phyloP scores from a whole-genome alignment of 2,113 vertebrate species.

The Pedetes capensis region DNA sequence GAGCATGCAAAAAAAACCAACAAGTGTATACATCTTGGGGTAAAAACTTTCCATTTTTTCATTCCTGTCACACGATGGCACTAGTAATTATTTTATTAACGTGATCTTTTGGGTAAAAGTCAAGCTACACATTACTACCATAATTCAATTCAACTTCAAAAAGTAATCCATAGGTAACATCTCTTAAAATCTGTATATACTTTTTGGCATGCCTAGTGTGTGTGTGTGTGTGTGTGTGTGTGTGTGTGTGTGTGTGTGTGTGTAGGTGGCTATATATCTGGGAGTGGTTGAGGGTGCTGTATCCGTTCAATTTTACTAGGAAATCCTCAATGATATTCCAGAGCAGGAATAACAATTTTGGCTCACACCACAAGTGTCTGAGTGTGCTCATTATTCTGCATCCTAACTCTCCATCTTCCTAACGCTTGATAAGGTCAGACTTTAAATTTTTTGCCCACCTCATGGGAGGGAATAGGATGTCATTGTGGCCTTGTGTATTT shows the following conservation, averaged over 20 bases:
- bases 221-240: not conserved
- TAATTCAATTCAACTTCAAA: too few species aligned
- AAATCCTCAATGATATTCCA: not conserved
- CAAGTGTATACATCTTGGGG: too few species aligned
- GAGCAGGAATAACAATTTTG: not conserved
- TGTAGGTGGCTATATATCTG: not conserved
- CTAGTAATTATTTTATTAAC: too few species aligned
- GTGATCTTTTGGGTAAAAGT: too few species aligned
- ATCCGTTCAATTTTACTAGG: not conserved
- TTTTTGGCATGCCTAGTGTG: not conserved
- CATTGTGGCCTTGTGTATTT: not conserved
- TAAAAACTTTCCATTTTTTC: too few species aligned
- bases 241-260: not conserved
- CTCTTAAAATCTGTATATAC: too few species aligned
- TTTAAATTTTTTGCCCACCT: not conserved
- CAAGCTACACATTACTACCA: too few species aligned
- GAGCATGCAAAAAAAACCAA: too few species aligned
- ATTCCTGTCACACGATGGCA: too few species aligned
- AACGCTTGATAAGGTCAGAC: not conserved
- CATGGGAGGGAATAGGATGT: not conserved
- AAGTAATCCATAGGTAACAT: too few species aligned
- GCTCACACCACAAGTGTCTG: not conserved
- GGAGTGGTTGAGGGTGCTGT: not conserved
- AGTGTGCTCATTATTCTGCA: too few species aligned
- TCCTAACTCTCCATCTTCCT: not conserved